Conservation (phyloP, 2,113 vertebrate species). For the Barbus barbus region DNA sequence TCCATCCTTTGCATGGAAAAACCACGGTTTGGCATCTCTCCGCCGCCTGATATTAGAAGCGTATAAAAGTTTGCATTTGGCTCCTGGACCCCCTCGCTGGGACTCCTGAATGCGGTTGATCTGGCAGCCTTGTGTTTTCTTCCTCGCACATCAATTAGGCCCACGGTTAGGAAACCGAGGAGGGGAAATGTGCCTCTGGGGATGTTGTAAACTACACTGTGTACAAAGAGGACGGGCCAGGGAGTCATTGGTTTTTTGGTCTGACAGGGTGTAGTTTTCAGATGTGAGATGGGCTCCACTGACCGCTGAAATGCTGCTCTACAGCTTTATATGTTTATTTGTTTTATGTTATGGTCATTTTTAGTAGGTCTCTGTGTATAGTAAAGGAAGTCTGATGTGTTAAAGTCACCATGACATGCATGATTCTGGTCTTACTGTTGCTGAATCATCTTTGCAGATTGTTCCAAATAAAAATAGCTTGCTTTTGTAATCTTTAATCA, state of each 20-base stretch:
- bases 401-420: neutral
- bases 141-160: constrained; percentile 40
- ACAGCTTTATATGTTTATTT: neutral
- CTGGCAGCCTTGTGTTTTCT: constrained; percentile 23
- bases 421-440: neutral
- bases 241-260: too few species aligned
- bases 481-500: neutral
- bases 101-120: constrained; percentile 42
- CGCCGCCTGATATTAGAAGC: constrained; percentile 32
- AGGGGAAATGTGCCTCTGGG: constrained; percentile 24
- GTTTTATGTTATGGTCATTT: neutral
- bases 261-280: constrained; percentile 19
- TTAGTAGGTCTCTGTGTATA: neutral
- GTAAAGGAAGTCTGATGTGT: too few species aligned
- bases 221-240: constrained; percentile 15
- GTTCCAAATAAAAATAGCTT: neutral
- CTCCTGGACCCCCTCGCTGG: constrained; percentile 34
- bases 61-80: constrained; percentile 45
- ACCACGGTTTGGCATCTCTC: constrained; percentile 46
- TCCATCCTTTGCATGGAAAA: constrained; percentile 13
- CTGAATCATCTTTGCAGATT: neutral
- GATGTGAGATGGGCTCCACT: constrained; percentile 25
- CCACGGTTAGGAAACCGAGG: constrained; percentile 31
- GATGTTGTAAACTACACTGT: constrained; percentile 13
- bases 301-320: neutral